Conservation (phyloP, 2,113 vertebrate genomes). For the Saguinus imperator region DNA sequence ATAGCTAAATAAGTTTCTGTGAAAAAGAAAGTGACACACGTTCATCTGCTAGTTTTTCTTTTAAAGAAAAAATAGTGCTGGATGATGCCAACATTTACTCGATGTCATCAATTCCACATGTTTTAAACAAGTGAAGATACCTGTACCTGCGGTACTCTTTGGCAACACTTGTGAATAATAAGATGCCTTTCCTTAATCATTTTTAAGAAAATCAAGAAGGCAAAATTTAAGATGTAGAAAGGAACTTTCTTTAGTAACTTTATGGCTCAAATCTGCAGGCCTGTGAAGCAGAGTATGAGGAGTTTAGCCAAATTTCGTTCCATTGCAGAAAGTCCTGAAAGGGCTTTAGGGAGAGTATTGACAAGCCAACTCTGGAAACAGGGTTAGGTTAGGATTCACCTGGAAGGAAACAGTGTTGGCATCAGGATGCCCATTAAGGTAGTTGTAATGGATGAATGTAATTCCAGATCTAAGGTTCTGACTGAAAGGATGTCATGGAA, state of each 20-base stretch:
- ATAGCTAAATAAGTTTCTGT: background rate
- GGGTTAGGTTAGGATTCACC: background rate
- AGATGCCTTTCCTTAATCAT: background rate
- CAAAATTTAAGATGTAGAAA: background rate
- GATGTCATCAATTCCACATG: background rate
- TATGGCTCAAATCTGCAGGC: background rate
- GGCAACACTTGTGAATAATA: background rate
- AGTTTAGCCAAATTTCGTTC: background rate
- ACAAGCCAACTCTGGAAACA: background rate
- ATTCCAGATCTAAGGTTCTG: background rate
- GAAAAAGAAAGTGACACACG: background rate
- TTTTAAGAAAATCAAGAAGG: background rate
- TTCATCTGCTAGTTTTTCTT: background rate
- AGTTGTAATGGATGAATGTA: background rate
- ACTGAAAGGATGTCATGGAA: background rate
- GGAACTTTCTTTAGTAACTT: background rate
- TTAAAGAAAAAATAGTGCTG: background rate
- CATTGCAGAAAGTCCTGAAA: background rate
- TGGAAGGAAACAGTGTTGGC: background rate
- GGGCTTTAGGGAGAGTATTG: background rate
- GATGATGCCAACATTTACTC: background rate
- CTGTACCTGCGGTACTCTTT: background rate
- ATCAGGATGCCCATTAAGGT: background rate
- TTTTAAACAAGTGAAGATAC: constrained; percentile 17
- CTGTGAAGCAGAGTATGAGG: background rate